Evolutionary conservation across 2,797 vertebrate species (phyloP).

Genomic region (Botia kubotai): DNA sequence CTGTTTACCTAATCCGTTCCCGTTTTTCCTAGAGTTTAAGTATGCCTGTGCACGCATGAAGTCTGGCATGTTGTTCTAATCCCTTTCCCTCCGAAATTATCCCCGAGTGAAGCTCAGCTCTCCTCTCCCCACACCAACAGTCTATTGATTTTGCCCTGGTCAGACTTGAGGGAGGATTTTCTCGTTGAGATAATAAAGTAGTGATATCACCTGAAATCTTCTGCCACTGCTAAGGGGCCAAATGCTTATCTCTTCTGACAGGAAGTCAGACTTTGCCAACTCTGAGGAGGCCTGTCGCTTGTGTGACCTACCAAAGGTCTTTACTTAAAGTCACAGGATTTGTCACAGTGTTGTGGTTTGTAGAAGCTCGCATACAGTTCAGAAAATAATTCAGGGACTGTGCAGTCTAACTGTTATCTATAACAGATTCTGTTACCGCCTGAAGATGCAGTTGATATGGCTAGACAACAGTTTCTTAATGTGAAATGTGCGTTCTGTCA

Average conservation of each 20-base stretch:
- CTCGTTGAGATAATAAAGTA: constrained; percentile 61
- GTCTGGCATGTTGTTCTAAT: constrained; percentile 1
- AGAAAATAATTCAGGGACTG: constrained; percentile 15
- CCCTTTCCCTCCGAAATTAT: background rate
- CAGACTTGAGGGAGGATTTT: constrained; percentile 58
- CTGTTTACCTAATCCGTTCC: background rate
- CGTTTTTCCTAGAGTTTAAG: background rate
- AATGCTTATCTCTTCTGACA: constrained; percentile 58
- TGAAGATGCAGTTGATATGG: constrained; percentile 35
- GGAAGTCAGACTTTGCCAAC: constrained; percentile 48
- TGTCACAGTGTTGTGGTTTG: background rate
- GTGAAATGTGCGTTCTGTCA: constrained; percentile 32
- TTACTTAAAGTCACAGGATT: constrained; percentile 23
- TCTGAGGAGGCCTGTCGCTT: constrained; percentile 31
- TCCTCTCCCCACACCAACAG: constrained; percentile 47
- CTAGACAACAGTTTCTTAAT: constrained; percentile 32
- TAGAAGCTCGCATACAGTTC: background rate
- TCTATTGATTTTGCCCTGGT: constrained; percentile 61
- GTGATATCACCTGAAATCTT: constrained; percentile 62
- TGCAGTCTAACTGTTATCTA: constrained; percentile 2
- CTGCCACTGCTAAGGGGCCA: constrained; percentile 46
- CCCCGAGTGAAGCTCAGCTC: constrained; percentile 24
- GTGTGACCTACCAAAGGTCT: constrained; percentile 36
- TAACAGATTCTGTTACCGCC: background rate
- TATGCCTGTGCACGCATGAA: background rate